Percentiles rank a stretch among this genome's conserved stretches.
Conservation (phyloP, 2,113 vertebrate genomes). For the Ailuropoda melanoleuca region DNA sequence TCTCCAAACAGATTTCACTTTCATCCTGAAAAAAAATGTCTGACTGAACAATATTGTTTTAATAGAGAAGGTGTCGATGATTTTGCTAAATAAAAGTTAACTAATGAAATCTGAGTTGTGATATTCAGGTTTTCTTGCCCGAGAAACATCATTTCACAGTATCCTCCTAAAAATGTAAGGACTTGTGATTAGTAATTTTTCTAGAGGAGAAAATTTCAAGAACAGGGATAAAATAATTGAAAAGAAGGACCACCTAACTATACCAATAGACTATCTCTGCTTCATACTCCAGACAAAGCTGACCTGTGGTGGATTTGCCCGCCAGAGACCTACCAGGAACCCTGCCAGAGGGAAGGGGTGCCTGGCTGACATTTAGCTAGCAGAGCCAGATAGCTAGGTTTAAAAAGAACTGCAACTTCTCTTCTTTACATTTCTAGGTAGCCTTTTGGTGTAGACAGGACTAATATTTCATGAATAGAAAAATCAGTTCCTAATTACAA, state of each 20-base stretch:
- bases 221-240: background rate
- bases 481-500: background rate
- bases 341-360: background rate
- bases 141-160: background rate
- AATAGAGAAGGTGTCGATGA: background rate
- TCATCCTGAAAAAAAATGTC: background rate
- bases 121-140: background rate
- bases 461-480: background rate
- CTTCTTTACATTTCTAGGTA: background rate
- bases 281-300: background rate
- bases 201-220: background rate
- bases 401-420: background rate
- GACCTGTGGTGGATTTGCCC: fast-evolving
- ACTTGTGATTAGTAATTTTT: background rate
- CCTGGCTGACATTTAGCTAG: background rate
- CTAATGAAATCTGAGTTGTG: background rate
- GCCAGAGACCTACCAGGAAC: background rate
- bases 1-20: background rate
- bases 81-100: background rate
- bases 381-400: background rate
- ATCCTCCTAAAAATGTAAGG: background rate
- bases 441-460: background rate
- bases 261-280: background rate
- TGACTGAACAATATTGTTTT: background rate
- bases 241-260: background rate